These are phyloP conservation scores for Nebria salina DNA, from an alignment of 2,888 invertebrate genomes.

Conservation along the genomic window DNA sequence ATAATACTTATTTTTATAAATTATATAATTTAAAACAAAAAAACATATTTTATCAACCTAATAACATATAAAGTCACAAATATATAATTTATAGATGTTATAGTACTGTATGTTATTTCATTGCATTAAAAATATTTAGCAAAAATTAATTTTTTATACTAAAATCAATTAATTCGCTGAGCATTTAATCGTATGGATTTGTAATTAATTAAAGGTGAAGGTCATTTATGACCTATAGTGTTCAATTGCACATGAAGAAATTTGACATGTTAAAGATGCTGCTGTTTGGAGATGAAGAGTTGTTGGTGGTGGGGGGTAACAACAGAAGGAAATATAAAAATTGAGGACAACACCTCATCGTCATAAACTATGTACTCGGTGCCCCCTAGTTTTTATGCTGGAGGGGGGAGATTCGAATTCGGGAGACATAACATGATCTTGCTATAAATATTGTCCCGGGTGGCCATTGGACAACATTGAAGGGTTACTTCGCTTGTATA, in stretches of 20 bases:
- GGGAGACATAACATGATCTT: not conserved
- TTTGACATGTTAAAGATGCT: not conserved
- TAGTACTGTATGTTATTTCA: not conserved
- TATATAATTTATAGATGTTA: not conserved
- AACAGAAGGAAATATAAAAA: slow-evolving; percentile 28
- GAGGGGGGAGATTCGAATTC: slow-evolving; percentile 9
- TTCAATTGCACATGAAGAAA: slow-evolving; percentile 9
- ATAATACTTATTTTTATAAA: not conserved
- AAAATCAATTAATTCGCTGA: no score
- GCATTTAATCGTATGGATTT: not conserved
- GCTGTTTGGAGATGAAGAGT: not conserved
- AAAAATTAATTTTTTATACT: no score
- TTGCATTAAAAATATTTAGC: not conserved
- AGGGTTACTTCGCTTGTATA: slow-evolving; percentile 7
- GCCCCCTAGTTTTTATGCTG: not conserved
- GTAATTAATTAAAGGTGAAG: slow-evolving; percentile 6
- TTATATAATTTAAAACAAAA: not conserved
- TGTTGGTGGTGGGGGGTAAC: slow-evolving; percentile 24
- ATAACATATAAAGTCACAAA: not conserved
- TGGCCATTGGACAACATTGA: slow-evolving; percentile 11
- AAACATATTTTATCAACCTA: not conserved
- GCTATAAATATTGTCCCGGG: slow-evolving; percentile 11
- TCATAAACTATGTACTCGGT: not conserved
- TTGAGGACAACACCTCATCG: slow-evolving; percentile 24
- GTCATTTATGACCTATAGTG: not conserved